Percentiles rank a stretch among this genome's conserved stretches.
Evolutionary conservation across 2,797 vertebrate species (phyloP).

Genomic region (Vireo griseus): DNA sequence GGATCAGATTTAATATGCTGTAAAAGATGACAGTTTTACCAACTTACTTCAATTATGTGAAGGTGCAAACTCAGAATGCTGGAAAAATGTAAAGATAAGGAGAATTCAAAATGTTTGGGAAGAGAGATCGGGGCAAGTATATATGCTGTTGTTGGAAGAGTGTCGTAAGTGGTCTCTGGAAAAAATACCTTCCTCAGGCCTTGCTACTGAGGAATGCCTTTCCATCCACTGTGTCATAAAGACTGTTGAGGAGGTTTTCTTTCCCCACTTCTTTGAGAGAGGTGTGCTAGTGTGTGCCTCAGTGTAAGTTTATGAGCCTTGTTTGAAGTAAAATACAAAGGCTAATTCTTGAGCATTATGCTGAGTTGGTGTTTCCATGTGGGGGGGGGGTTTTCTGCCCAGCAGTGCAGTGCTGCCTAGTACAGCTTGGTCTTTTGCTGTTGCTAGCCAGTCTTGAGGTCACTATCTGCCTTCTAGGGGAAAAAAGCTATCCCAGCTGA

Average conservation of each 20-base stretch:
- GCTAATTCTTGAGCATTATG: not conserved
- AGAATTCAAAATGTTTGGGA: not conserved
- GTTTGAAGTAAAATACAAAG: not conserved
- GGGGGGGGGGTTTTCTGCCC: not conserved
- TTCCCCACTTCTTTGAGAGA: not conserved
- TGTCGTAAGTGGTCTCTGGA: accelerated
- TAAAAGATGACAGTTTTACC: not conserved
- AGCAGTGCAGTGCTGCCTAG: not conserved
- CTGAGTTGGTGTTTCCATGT: not conserved
- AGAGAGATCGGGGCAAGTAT: not conserved
- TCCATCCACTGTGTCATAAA: not conserved
- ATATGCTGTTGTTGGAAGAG: not conserved
- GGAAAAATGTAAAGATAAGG: not conserved
- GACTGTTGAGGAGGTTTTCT: not conserved
- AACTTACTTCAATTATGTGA: not conserved
- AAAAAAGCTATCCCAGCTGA: not conserved
- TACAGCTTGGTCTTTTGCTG: not conserved
- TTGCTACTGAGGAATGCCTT: not conserved
- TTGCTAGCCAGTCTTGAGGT: not conserved
- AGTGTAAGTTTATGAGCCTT: not conserved
- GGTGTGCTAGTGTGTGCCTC: not conserved
- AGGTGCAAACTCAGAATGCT: not conserved
- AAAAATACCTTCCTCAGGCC: not conserved
- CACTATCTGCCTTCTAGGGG: not conserved
- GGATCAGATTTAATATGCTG: not conserved